Evolutionary conservation across 2,888 invertebrate species (phyloP).

Genomic region (Cephus runcator): DNA sequence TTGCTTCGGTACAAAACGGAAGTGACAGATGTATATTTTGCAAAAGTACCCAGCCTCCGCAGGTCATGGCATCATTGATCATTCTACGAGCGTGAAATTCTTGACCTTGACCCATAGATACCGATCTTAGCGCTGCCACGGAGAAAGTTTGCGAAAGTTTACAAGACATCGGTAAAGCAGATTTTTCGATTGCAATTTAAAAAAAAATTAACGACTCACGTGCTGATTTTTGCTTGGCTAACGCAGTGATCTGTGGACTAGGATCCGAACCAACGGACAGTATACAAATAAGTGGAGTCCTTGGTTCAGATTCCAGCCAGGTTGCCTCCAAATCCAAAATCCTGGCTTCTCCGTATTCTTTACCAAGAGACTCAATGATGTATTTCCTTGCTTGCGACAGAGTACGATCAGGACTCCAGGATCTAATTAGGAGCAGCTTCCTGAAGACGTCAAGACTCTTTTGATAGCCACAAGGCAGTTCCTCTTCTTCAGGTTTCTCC

Average conservation of each 20-base stretch:
- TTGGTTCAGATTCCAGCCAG: conserved; percentile 89
- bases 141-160: conserved; percentile 15
- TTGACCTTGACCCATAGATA: conserved; percentile 99
- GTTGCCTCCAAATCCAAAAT: conserved; percentile 92
- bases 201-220: conserved; percentile 69
- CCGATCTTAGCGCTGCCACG: conserved; percentile 77
- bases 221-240: conserved; percentile 88
- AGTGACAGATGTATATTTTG: conserved; percentile 97
- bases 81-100: conserved; percentile 87
- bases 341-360: conserved; percentile 90
- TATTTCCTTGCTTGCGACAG: conserved; percentile 93
- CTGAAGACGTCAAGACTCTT: conserved; percentile 88
- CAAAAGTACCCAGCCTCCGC: conserved; percentile 92
- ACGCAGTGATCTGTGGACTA: conserved; percentile 88
- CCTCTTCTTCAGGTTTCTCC: conserved; percentile 91
- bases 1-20: conserved; percentile 91
- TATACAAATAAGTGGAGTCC: conserved; percentile 91
- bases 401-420: conserved; percentile 96
- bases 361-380: conserved; percentile 88
- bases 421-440: conserved; percentile 85
- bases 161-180: not conserved
- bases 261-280: conserved; percentile 97
- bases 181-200: conserved; percentile 9
- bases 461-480: conserved; percentile 90
- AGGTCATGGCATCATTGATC: conserved; percentile 80